Conservation (phyloP, 2,797 vertebrate genomes). For the Lagorchestes hirsutus region DNA sequence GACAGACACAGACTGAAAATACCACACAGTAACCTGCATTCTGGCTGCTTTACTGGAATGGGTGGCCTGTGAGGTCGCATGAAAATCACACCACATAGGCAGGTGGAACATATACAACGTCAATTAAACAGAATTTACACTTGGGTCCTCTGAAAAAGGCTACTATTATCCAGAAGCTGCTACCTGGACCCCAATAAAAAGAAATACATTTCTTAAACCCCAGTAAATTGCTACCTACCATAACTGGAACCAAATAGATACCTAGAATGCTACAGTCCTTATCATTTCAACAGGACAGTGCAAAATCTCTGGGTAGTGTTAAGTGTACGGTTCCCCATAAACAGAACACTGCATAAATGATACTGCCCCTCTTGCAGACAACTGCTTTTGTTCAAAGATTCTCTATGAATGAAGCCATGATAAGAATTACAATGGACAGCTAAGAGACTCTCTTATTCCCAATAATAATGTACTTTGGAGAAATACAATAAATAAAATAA, state of each 20-base stretch:
- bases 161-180: neutral
- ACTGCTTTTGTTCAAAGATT: neutral
- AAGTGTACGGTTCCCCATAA: neutral
- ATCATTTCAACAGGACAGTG: neutral
- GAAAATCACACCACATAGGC: neutral
- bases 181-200: neutral
- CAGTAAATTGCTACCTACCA: neutral
- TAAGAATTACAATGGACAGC: neutral
- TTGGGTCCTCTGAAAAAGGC: neutral
- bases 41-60: neutral
- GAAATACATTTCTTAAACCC: neutral
- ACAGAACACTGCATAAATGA: neutral
- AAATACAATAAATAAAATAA: too few relatives aligned
- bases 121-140: neutral
- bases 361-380: neutral
- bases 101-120: neutral
- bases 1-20: neutral
- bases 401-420: neutral
- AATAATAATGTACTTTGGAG: neutral
- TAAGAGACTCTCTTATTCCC: neutral
- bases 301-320: neutral
- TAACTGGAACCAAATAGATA: neutral
- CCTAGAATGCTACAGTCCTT: neutral
- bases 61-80: too few relatives aligned
- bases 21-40: neutral